Evolutionary conservation across 2,113 vertebrate species (phyloP).

Genomic region (Helogale parvula): DNA sequence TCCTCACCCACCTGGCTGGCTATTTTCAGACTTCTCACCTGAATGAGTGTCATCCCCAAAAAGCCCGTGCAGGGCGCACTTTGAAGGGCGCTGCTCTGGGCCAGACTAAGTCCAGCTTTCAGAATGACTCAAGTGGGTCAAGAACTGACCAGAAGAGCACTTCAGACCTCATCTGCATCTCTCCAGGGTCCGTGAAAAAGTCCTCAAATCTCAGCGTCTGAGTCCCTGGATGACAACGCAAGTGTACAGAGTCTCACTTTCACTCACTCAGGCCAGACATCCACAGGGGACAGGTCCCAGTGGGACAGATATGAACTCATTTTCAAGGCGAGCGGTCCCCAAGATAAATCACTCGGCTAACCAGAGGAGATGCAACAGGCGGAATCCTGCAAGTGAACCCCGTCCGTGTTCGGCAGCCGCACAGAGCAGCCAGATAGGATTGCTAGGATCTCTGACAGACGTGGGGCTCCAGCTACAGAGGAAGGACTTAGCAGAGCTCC

Average conservation of each 20-base stretch:
- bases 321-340: neutral
- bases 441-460: slow-evolving; percentile 19
- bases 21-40: neutral
- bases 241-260: neutral
- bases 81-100: neutral
- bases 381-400: neutral
- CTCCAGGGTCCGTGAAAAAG: neutral
- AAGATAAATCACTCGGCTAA: slow-evolving; percentile 58
- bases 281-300: neutral
- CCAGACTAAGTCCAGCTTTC: neutral
- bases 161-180: neutral
- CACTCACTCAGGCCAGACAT: neutral
- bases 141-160: neutral
- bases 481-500: neutral
- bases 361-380: slow-evolving; percentile 8
- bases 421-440: neutral
- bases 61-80: neutral
- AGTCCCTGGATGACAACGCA: neutral
- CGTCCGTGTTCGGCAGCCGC: rapidly evolving
- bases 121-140: neutral
- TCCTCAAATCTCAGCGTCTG: neutral
- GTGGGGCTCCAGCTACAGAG: neutral
- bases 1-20: neutral
- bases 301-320: neutral
- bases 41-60: neutral